Conservation (phyloP, 2,888 invertebrate genomes). For the Caradrina clavipalpis region DNA sequence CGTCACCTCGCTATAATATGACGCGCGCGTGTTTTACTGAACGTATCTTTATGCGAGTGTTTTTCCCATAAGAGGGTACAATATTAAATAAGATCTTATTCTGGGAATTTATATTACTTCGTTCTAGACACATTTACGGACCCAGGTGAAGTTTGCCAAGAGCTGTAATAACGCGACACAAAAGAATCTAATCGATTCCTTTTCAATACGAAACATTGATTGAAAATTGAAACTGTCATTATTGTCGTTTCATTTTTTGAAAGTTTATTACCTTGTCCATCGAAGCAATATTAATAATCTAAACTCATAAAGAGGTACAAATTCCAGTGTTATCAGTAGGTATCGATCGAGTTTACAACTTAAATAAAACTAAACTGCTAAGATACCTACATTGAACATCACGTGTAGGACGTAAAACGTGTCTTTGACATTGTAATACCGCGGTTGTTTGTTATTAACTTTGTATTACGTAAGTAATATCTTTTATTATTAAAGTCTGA, state of each 20-base stretch:
- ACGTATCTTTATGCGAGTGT: conserved; percentile 1
- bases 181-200: conserved; percentile 6
- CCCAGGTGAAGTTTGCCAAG: conserved; percentile 17
- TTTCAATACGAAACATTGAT: neutral
- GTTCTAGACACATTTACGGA: neutral
- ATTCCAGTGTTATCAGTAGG: conserved; percentile 6
- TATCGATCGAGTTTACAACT: conserved; percentile 20
- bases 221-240: neutral
- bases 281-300: neutral
- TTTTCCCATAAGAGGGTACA: conserved; percentile 24
- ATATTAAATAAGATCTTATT: conserved; percentile 3
- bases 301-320: conserved; percentile 9
- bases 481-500: neutral
- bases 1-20: conserved; percentile 42
- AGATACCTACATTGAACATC: conserved; percentile 15
- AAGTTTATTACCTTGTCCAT: neutral
- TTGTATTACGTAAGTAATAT: conserved; percentile 7
- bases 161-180: conserved; percentile 9
- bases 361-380: conserved; percentile 12
- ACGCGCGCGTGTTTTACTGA: conserved; percentile 39
- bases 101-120: conserved; percentile 13
- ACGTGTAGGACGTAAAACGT: conserved; percentile 30
- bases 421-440: conserved; percentile 7
- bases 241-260: neutral
- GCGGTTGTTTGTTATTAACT: conserved; percentile 24